phyloP scores from a whole-genome alignment of 2,113 vertebrate genomes.

The Microcebus tavaratra region DNA sequence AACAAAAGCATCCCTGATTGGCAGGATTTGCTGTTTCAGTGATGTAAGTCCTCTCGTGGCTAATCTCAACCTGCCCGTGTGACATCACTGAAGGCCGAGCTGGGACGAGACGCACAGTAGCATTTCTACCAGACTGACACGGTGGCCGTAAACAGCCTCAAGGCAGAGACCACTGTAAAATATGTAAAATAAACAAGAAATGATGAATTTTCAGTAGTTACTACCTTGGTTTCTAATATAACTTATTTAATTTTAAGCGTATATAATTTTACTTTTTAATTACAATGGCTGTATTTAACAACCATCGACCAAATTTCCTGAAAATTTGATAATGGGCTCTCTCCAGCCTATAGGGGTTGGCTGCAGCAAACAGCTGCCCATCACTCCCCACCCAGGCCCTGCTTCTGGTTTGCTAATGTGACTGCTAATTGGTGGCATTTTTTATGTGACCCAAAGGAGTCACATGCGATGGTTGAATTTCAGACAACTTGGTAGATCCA shows the following conservation, averaged over 20 bases:
- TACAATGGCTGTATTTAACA: not conserved
- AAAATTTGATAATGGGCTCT: not conserved
- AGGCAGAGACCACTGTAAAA: not conserved
- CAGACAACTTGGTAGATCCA: not conserved
- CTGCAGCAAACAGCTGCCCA: not conserved
- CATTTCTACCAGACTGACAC: not conserved
- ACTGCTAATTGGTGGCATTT: not conserved
- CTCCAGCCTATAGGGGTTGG: not conserved
- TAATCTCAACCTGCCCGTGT: not conserved
- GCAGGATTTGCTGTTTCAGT: not conserved
- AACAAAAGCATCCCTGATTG: not conserved
- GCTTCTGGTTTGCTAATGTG: not conserved
- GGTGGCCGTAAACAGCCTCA: not conserved
- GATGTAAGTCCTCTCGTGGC: too few relatives aligned
- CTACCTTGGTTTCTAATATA: not conserved
- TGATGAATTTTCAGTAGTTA: not conserved
- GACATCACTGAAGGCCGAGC: not conserved
- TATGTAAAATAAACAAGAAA: not conserved
- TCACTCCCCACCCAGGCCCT: not conserved
- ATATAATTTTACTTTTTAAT: not conserved
- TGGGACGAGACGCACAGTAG: rapidly evolving
- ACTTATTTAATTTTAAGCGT: not conserved
- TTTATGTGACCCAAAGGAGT: not conserved
- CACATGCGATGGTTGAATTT: not conserved
- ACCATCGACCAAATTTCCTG: not conserved